These are phyloP conservation scores for Lepidurus packardi DNA, from an alignment of 1,140 invertebrate species.

Conservation along the genomic window DNA sequence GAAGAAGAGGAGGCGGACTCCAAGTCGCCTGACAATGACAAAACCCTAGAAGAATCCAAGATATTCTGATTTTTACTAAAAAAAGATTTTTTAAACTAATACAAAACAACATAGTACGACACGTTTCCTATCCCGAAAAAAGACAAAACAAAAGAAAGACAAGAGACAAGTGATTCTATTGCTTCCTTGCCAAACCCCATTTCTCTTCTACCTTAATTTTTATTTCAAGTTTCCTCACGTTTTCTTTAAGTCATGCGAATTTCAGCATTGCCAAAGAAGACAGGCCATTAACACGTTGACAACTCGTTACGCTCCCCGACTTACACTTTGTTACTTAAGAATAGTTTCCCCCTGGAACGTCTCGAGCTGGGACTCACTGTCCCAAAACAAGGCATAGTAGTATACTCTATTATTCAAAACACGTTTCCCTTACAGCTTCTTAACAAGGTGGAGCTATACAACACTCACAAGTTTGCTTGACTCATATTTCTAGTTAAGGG, in stretches of 20 bases:
- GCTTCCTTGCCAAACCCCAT: background rate
- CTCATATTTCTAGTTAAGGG: background rate
- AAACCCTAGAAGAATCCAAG: constrained; percentile 1
- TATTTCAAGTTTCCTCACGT: background rate
- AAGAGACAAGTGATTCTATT: no score
- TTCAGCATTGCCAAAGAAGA: background rate
- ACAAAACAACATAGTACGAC: constrained; percentile 6
- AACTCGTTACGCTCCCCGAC: background rate
- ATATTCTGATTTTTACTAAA: background rate
- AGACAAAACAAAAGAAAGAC: no score
- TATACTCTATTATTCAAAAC: background rate
- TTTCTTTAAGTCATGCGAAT: background rate
- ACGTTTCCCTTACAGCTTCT: background rate
- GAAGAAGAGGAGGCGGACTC: constrained; percentile 23
- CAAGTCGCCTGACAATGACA: constrained; percentile 26
- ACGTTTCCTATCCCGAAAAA: background rate
- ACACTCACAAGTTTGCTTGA: background rate
- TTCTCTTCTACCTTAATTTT: background rate
- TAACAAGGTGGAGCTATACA: no score
- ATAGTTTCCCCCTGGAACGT: background rate
- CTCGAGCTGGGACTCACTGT: background rate
- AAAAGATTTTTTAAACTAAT: background rate
- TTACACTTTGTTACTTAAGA: background rate
- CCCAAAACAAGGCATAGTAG: background rate
- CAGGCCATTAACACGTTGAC: background rate